Evolutionary conservation across 2,888 invertebrate species (phyloP), one percentile per base, ranked within the genome.

Genomic region (Chrysolina oricalcia): DNA sequence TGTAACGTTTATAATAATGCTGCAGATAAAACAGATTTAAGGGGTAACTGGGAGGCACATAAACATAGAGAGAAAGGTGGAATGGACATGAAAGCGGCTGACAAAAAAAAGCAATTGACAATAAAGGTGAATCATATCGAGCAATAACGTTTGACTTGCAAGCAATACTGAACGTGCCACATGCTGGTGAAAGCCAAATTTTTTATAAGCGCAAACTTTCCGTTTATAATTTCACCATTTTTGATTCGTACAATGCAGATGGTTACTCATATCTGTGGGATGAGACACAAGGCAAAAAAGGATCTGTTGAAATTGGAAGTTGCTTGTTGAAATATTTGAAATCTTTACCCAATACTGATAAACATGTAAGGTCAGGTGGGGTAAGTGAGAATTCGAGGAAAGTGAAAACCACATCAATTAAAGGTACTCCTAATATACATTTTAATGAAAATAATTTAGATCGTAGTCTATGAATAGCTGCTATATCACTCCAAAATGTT

Each of bases 221-320:
- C 41, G 78, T 78, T 11, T 81, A 77, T 62, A 81, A 80, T 76
- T 80, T 81, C 50, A 81, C 80, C n/a, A 78, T 81, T 67, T 78
- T 62, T 73, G 78, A 81, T 69, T 64, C 50, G 11, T 78, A 50
- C 17, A 73, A 53, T 67, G n/a, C 9, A 13, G 68, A 72, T 69
- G 75, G 70, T 9, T 40, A 64, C 19, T 78, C 75, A 63, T 78
- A 71, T 65, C 23, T 77, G 70, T 70, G 73, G 73, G 56, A 77
- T 48, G 75, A 79, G 73, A 75, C 68, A 63, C 68, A 77, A 23
- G 53, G 41, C 23, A 40, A 35, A 46, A 50, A 48, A 71, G 76
- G 72, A 59, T 68, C 73, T 76, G 46, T 70, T 13, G 40, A 64
- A 27, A 65, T 50, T 71, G 71, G 48, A 63, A 63, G 43, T 73